These are phyloP conservation scores for Nebria brevicollis DNA, from an alignment of 2,888 invertebrate genomes.

Conservation along the genomic window DNA sequence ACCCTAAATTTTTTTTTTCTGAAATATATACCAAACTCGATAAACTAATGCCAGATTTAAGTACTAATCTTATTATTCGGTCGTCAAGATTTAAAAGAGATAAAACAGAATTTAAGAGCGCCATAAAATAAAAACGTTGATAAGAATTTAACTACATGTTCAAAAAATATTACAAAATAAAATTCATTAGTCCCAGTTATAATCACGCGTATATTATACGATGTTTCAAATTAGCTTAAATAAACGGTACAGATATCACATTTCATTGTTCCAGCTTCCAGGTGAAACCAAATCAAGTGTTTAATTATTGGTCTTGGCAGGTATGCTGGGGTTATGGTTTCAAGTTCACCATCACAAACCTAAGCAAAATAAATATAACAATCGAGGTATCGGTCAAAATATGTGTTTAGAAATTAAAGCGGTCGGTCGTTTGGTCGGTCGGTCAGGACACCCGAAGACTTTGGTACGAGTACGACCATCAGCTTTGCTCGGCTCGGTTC, in stretches of 20 bases:
- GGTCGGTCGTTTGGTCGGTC: background rate
- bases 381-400: background rate
- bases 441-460: background rate
- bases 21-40: background rate
- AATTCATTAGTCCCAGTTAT: no score
- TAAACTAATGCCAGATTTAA: background rate
- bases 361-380: background rate
- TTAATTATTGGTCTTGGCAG: slow-evolving; percentile 18
- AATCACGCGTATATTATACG: no score
- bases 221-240: background rate
- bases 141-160: background rate
- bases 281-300: slow-evolving; percentile 31
- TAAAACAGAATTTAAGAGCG: background rate
- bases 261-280: slow-evolving; percentile 19
- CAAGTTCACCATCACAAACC: slow-evolving; percentile 9
- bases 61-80: background rate
- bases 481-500: background rate
- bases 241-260: background rate
- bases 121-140: background rate
- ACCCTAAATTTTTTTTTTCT: no score
- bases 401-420: background rate
- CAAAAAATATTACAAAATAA: background rate
- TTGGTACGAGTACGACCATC: background rate
- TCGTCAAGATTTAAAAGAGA: background rate
- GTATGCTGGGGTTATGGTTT: slow-evolving; percentile 2